Base-by-base conservation (phyloP, 2,113 vertebrate genomes). In the Lophius piscatorius region DNA sequence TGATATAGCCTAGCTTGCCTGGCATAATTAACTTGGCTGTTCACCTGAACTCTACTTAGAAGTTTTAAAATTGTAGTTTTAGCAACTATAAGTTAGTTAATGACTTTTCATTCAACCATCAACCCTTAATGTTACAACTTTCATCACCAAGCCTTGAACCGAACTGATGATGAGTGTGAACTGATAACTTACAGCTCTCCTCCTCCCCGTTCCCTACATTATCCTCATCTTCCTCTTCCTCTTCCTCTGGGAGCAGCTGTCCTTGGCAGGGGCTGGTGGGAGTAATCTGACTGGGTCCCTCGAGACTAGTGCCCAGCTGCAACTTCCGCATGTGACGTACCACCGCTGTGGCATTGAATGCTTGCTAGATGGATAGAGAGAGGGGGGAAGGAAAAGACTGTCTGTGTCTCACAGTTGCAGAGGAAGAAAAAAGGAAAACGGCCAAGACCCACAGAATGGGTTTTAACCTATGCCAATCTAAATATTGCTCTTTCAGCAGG, bases 301-400 rank as follows among this genome's bases (percentile, higher is more conserved):
- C 97, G 59, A 97, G 93, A 80, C 93, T 98, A 61, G 93, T 95
- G 66, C 95, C 95, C 76, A 99, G 91, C 82, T 98, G 97, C 74
- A 99, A 84, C 83, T 90, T 94, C 81, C 95, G 86, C 96, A 99
- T 99, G 89, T 99, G 97, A 57, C 96, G 86, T 47, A 98, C 94
- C 83, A 98, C 96, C 0, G 94, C 97, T 8, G 96, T 98, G 82
- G 96, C 96, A 0, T 98, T 99, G 88, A 99, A 99, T 12, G 97
- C 97, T 97, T 97, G 97, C 97, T 99, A 77, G 29, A 56, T 31
- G 40, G 38, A 52, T 8, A 55, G 5, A 68, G 24, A 26, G 31
- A 24, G 31, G 13, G 40, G n/a, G 18, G 4, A 10, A 2, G 28
- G 4, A 21, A 26, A 44, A 34, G 29, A 35, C 6, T 34, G 7